Conservation (phyloP, 1,140 invertebrate species). For the Prorops nasuta region DNA sequence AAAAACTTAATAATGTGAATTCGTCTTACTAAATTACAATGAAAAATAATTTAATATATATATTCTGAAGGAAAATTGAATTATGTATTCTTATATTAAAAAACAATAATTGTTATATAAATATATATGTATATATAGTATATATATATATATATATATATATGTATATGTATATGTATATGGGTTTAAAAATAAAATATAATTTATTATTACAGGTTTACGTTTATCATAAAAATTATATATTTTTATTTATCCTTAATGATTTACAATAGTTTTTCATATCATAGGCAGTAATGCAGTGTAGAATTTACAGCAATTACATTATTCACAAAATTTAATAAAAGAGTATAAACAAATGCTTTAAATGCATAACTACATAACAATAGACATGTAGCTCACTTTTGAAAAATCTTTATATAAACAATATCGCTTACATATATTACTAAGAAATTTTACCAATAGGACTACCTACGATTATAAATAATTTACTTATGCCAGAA, state of each 20-base stretch:
- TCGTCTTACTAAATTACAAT: no score
- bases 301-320: conserved; percentile 17
- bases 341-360: conserved; percentile 12
- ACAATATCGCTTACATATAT: not conserved
- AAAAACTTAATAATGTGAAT: no score
- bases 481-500: conserved; percentile 69
- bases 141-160: no score
- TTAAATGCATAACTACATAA: no score
- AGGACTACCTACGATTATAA: conserved; percentile 15
- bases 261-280: conserved; percentile 24
- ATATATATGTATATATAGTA: no score
- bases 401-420: not conserved
- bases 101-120: conserved; percentile 50
- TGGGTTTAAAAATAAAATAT: conserved; percentile 52
- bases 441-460: not conserved
- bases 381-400: no score
- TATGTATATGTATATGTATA: no score
- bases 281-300: conserved; percentile 13
- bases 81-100: conserved; percentile 25
- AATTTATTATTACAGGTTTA: conserved; percentile 39
- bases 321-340: conserved; percentile 23
- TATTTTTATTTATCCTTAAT: conserved; percentile 32
- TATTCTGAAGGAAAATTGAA: conserved; percentile 19
- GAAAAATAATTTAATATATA: no score
- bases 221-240: conserved; percentile 20